A percentile compares a stretch with the other conserved stretches of the same genome.
Conservation (phyloP, 2,113 vertebrate species). For the Meriones unguiculatus region DNA sequence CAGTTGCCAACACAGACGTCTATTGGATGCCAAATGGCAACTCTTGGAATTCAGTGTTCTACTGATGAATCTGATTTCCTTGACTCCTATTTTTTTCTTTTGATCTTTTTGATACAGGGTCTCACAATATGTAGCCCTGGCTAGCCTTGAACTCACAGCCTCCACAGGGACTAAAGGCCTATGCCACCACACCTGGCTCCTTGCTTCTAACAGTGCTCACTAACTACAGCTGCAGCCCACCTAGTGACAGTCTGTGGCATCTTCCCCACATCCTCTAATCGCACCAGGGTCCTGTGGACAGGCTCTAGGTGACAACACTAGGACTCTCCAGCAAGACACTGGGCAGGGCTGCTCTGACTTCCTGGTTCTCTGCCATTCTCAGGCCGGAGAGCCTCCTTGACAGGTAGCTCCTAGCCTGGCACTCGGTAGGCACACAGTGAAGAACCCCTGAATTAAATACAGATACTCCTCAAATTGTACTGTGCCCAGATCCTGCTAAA, state of each 20-base stretch:
- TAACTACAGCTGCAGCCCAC: background rate
- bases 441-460: background rate
- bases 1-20: accelerated
- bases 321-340: background rate
- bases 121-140: background rate
- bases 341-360: accelerated
- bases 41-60: background rate
- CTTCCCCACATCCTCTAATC: background rate
- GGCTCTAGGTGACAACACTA: background rate
- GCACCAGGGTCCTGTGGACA: accelerated
- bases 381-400: background rate
- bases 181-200: background rate
- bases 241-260: accelerated
- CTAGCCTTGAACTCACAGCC: background rate
- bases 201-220: background rate
- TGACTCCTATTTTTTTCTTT: background rate
- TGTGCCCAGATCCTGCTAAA: background rate
- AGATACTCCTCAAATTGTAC: background rate
- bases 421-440: background rate
- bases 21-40: background rate
- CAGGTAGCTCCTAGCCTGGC: background rate
- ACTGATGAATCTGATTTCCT: background rate
- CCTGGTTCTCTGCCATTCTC: background rate
- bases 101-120: background rate
- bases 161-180: background rate